Evolutionary conservation across 2,888 invertebrate genomes (phyloP).

Genomic region (Mayetiola destructor): DNA sequence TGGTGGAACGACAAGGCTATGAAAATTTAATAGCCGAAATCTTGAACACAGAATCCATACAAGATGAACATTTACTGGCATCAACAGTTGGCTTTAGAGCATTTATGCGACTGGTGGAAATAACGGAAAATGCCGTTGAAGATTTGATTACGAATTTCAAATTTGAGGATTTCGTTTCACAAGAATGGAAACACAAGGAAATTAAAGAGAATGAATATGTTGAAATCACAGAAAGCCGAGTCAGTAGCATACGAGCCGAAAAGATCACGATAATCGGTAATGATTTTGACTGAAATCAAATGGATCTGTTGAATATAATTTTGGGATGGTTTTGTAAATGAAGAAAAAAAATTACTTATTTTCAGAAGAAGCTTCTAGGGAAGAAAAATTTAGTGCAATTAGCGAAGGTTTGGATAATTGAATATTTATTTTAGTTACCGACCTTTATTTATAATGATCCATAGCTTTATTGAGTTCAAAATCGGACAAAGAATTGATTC

Average conservation of each 20-base stretch:
- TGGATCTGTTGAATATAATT: no score
- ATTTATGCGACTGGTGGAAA: slow-evolving; percentile 71
- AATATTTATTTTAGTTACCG: slow-evolving; percentile 20
- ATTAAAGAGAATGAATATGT: slow-evolving; percentile 28
- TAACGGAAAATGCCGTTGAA: slow-evolving; percentile 65
- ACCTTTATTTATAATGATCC: background rate
- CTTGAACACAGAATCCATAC: slow-evolving; percentile 61
- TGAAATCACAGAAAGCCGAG: background rate
- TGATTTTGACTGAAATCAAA: background rate
- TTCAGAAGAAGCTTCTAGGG: slow-evolving; percentile 20
- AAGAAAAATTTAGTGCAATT: slow-evolving; percentile 25
- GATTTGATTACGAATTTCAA: slow-evolving; percentile 69
- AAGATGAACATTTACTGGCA: slow-evolving; percentile 55
- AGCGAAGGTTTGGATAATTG: slow-evolving; percentile 23
- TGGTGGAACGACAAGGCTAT: slow-evolving; percentile 71
- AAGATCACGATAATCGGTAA: background rate
- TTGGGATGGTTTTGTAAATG: no score
- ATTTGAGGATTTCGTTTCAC: slow-evolving; percentile 68
- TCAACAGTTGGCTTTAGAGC: slow-evolving; percentile 73
- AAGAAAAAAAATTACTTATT: no score
- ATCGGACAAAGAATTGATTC: no score
- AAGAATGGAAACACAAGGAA: slow-evolving; percentile 54
- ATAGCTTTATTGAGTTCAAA: no score
- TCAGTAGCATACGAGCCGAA: slow-evolving; percentile 7
- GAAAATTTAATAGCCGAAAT: slow-evolving; percentile 68